Evolutionary conservation across 1,140 invertebrate genomes (phyloP), one percentile per base, ranked within the genome.

Genomic region (Ceratitis capitata): DNA sequence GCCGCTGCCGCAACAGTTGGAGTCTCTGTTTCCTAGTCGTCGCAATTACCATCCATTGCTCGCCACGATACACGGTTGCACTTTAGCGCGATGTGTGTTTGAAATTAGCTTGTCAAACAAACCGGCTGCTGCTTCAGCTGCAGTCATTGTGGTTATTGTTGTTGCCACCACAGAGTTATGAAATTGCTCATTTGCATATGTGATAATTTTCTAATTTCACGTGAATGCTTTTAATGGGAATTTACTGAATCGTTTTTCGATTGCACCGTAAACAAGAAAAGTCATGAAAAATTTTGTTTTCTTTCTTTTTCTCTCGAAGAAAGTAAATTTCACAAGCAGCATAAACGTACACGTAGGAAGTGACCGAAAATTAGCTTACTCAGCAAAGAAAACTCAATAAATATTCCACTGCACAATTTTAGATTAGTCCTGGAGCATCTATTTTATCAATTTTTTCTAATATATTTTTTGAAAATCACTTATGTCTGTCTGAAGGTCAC

Each of bases 91-190:
- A 51, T 83, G 26, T 51, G 49, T 83, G 82, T 83, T 53, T 58
- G 53, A 51, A 58, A 58, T 53, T 51, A 51, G 82, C 47, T 83
- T 58, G 82, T 53, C 82, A 83, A 58, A 53, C 47, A 58, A 88
- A 88, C 87, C 88, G 82, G 86, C 86, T 86, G 86, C 74, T 85
- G 64, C 47, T 64, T 6, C 16, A 6, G 86, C 87, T 86, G 86
- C 83, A 87, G 85, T 23, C 26, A 6, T 26, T 84, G 83, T 51
- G 49, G 14, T 14, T 84, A 53, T 23, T 61, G 53, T 29, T 61
- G 19, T 61, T 84, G n/a, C 51, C 16, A 12, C 56, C 26, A 32
- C 19, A 45, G 9, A 39, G 69, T 78, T 78, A 78, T 78, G 69
- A 78, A 78, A 45, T 78, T 47, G 69, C 69, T 78, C 35, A 45